Base-by-base conservation (phyloP, 2,888 invertebrate genomes). In the Seira sanloemensis region DNA sequence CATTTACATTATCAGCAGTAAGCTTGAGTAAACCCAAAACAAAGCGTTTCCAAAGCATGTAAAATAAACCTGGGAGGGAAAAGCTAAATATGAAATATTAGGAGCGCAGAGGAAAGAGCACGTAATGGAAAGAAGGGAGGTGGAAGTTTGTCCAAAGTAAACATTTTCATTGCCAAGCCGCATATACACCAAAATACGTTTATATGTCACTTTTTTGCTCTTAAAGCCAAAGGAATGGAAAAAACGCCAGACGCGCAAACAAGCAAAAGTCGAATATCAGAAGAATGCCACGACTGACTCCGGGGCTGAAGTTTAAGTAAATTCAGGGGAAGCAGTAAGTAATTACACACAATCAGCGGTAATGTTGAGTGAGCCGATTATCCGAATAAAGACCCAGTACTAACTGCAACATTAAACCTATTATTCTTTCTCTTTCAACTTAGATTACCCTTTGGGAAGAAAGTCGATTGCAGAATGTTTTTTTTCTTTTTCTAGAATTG, bases 121-220 rank as follows among this genome's bases (percentile, higher is more conserved):
- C 4, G n/a, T 58, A 58, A 58, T 58, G 62, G 62, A 62, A 62
- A 50, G 50, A 16, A 19, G 62, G 62, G 62, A 23, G 62, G 54
- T 66, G 71, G 27, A 72, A 71, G 79, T 46, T 79, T 79, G 79
- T 76, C 81, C 81, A 81, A 81, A 81, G 81, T 81, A 81, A 81
- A 81, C 81, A 81, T 62, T 74, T 81, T 65, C 67, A 71, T 46
- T 81, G 81, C 81, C 75, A 81, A 69, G 66, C 66, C 73, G 67
- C 72, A 78, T 78, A 19, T 27, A 19, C 66, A 66, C 24, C 24
- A n/a, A n/a, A n/a, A n/a, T n/a, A n/a, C n/a, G 19, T 62, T 62
- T n/a, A n/a, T 50, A 16, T 62, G 62, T 62, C 62, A 62, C 21
- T 62, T 62, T 58, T 21, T 62, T 62, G 62, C 21, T 62, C 21